Evolutionary conservation across 2,888 invertebrate genomes (phyloP), one percentile per base, ranked within the genome.

Genomic region (Oscheius sp.): DNA sequence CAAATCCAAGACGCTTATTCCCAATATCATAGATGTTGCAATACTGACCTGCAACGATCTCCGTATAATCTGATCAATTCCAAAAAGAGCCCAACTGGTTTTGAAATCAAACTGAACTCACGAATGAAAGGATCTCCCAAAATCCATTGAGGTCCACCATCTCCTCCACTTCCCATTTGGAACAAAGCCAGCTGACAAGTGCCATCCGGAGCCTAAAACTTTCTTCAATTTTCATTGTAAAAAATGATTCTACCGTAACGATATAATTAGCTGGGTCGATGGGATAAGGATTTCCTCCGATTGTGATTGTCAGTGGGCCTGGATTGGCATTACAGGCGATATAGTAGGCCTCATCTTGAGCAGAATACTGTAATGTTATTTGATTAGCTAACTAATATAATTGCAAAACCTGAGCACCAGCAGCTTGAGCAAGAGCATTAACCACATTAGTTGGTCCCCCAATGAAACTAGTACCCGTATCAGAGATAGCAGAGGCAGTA

Each of bases 1-100:
- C 76, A 50, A 79, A 79, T 55, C 79, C 79, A 33, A 79, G 72
- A 20, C 74, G 71, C 58, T 74, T 70, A 25, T 70, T 65, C 39
- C 73, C 74, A 52, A 76, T 69, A 53, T 79, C 79, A 63, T 76
- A 77, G 57, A 76, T 74, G 69, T 77, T 77, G 66, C 78, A 78
- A 52, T 73, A 76, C 55, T 76, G 76, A 34, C 78, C 70, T 61
- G 20, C 33, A 55, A 58, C 3, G 12, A 6, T 5, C 2, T 33
- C 31, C n/a, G 4, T 31, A n/a, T 29, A 2, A 8, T 5, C 4
- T 8, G 3, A 2, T 17, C n/a, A n/a, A n/a, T n/a, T n/a, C n/a
- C n/a, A n/a, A n/a, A n/a, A n/a, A n/a, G n/a, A n/a, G n/a, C n/a
- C n/a, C n/a, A n/a, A n/a, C 15, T 37, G 37, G 37, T 37, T 10